phyloP scores from a whole-genome alignment of 2,888 invertebrate genomes.

The Epinotia ramella region DNA sequence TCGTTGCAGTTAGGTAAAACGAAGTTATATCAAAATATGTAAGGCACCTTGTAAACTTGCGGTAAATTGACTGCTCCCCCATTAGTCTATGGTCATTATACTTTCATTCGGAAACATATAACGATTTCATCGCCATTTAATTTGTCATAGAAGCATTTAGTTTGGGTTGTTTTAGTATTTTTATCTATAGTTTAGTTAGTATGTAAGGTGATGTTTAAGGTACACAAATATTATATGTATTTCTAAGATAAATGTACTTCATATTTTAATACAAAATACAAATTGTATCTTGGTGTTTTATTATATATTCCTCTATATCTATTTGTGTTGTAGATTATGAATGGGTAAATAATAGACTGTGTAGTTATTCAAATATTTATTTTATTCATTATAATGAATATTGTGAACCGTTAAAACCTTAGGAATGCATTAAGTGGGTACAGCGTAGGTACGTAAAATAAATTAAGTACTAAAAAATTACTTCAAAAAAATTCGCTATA shows the following conservation, averaged over 20 bases:
- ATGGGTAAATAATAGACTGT: constrained; percentile 49
- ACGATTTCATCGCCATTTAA: constrained; percentile 12
- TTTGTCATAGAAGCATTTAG: constrained; percentile 17
- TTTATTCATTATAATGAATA: constrained; percentile 76
- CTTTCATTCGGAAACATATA: neutral
- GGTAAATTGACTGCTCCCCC: no score
- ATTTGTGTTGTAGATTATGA: neutral
- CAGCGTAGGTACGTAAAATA: constrained; percentile 70
- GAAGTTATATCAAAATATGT: no score
- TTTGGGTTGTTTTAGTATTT: neutral
- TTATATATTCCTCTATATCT: neutral
- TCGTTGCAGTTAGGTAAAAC: no score
- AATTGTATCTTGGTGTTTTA: neutral
- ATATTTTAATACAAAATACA: neutral
- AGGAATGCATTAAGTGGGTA: constrained; percentile 79
- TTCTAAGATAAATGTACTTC: neutral
- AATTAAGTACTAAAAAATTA: constrained; percentile 80
- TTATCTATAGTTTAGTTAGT: neutral
- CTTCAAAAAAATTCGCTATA: constrained; percentile 68
- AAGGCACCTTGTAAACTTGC: no score
- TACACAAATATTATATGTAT: constrained; percentile 8
- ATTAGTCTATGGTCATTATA: no score
- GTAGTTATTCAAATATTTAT: constrained; percentile 72
- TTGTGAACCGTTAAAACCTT: constrained; percentile 75
- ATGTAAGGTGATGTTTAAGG: no score